Conservation (phyloP, 1,140 invertebrate species). For the Leptinotarsa defecta region DNA sequence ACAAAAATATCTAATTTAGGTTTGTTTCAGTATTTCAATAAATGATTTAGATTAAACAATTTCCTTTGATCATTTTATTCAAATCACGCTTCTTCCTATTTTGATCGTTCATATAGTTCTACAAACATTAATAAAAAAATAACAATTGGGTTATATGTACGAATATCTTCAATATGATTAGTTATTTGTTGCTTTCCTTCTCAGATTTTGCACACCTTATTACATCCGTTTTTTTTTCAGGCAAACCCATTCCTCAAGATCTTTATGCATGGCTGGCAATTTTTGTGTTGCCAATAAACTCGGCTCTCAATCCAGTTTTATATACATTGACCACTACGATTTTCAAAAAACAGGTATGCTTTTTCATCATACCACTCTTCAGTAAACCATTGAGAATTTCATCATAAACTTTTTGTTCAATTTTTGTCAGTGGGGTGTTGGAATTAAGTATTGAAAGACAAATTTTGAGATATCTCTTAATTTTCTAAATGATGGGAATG, state of each 20-base stretch:
- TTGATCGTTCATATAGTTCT: no score
- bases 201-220: neutral
- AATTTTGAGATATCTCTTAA: no score
- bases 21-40: no score
- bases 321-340: constrained; percentile 70
- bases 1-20: no score
- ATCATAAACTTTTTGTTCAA: neutral
- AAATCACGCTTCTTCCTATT: no score
- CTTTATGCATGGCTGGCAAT: constrained; percentile 72
- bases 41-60: no score
- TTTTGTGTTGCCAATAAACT: constrained; percentile 72
- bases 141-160: no score
- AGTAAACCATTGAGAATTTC: neutral
- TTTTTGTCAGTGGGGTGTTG: neutral
- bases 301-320: constrained; percentile 71
- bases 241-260: constrained; percentile 57
- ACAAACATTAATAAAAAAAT: no score
- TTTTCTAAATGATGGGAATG: no score
- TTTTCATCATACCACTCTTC: neutral
- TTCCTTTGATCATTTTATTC: no score
- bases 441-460: neutral
- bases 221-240: constrained; percentile 42
- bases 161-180: neutral
- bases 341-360: constrained; percentile 60
- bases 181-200: neutral